Percentiles rank a stretch among this genome's conserved stretches.
Conservation (phyloP, 2,113 vertebrate genomes). For the Spheniscus mendiculus region DNA sequence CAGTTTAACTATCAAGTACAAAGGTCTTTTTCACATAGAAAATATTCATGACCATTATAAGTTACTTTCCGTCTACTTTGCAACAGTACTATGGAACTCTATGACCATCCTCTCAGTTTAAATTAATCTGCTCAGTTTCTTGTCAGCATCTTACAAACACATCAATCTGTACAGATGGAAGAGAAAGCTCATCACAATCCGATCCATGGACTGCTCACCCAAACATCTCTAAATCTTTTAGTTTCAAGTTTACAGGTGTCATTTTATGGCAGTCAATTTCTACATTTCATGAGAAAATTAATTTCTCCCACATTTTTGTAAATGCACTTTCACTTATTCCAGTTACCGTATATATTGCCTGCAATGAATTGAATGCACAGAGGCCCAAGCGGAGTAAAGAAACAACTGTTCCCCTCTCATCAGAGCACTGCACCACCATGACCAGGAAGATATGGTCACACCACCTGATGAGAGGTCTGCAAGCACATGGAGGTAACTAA, state of each 20-base stretch:
- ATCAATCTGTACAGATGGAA: neutral
- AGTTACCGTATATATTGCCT: neutral
- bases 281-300: neutral
- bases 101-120: neutral
- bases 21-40: neutral
- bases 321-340: neutral
- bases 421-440: rapidly evolving
- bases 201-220: neutral
- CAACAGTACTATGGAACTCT: neutral
- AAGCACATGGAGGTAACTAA: neutral
- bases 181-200: neutral
- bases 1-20: neutral
- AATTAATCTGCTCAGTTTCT: neutral
- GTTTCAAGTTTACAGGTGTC: neutral
- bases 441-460: neutral
- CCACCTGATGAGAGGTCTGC: neutral
- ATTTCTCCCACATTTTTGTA: neutral
- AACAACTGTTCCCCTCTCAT: neutral
- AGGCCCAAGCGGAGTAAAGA: neutral
- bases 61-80: neutral
- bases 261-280: neutral
- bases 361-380: neutral
- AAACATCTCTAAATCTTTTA: neutral
- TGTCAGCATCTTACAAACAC: neutral
- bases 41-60: neutral